These are phyloP conservation scores for Diorhabda sublineata DNA, from an alignment of 1,140 invertebrate species.

Conservation along the genomic window DNA sequence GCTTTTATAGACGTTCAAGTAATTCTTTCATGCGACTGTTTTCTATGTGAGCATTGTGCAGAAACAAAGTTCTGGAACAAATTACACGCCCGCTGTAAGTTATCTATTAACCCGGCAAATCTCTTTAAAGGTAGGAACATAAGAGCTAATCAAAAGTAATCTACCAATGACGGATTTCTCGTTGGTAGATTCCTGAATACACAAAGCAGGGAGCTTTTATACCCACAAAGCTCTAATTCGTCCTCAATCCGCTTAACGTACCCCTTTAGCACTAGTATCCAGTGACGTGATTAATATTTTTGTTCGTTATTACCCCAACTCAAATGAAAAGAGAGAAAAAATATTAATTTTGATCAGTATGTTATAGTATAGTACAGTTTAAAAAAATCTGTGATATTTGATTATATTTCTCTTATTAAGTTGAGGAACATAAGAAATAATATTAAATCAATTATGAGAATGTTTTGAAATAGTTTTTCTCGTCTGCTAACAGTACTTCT, in stretches of 20 bases:
- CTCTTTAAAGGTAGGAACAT: slow-evolving; percentile 22
- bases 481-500: no score
- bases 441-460: no score
- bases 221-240: slow-evolving; percentile 27
- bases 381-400: no score
- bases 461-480: no score
- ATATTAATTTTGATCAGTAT: not conserved
- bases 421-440: no score
- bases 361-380: no score
- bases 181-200: slow-evolving; percentile 22
- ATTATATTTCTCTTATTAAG: no score
- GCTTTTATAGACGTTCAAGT: not conserved
- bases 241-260: slow-evolving; percentile 31
- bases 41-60: not conserved
- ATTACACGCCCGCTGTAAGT: slow-evolving; percentile 13
- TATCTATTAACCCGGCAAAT: slow-evolving; percentile 21
- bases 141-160: slow-evolving; percentile 31
- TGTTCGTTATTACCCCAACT: not conserved
- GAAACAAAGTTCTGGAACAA: slow-evolving; percentile 4
- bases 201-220: slow-evolving; percentile 30
- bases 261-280: slow-evolving; percentile 20
- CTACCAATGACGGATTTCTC: slow-evolving; percentile 23
- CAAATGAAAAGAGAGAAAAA: not conserved
- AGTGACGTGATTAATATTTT: not conserved
- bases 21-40: not conserved